A percentile compares a stretch with the other conserved stretches of the same genome.
Conservation (phyloP, 2,113 vertebrate genomes). For the Muscicapa adusta region DNA sequence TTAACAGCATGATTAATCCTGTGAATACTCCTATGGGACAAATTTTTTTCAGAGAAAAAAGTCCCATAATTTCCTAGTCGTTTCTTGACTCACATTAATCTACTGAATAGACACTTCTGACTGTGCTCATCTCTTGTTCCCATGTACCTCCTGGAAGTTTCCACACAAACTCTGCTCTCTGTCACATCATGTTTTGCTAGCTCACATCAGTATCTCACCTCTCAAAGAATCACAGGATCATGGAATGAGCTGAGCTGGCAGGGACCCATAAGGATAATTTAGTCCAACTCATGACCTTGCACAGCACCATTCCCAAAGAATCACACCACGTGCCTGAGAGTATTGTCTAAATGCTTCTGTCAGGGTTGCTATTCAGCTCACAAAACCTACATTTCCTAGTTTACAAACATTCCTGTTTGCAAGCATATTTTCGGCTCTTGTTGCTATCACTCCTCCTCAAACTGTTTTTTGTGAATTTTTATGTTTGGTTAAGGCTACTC, state of each 20-base stretch:
- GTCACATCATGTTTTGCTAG: neutral
- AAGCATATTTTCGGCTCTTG: neutral
- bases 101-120: neutral
- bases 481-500: neutral
- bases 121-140: neutral
- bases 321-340: no score
- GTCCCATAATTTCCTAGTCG: neutral
- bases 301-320: neutral
- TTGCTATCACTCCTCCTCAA: neutral
- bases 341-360: neutral
- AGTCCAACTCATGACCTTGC: neutral
- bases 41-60: neutral
- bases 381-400: neutral
- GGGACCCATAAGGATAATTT: no score
- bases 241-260: neutral
- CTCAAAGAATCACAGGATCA: neutral
- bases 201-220: neutral
- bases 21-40: neutral
- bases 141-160: neutral
- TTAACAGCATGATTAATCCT: neutral
- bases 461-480: neutral
- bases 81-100: neutral
- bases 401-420: neutral
- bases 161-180: neutral
- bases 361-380: neutral